phyloP scores from a whole-genome alignment of 2,113 vertebrate genomes.

The Hemiscyllium ocellatum region DNA sequence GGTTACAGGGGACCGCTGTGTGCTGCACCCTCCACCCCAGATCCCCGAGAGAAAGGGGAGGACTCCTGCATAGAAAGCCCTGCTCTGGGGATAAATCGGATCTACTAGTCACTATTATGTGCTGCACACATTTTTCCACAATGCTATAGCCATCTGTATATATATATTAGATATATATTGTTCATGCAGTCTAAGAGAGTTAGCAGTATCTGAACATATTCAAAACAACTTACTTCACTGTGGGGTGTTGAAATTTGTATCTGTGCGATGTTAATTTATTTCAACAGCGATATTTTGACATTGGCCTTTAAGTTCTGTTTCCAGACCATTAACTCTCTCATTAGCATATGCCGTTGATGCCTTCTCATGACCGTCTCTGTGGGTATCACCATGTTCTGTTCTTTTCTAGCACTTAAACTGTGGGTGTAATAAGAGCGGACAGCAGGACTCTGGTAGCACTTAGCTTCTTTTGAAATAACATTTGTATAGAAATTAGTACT shows the following conservation, averaged over 20 bases:
- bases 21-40: too few relatives aligned
- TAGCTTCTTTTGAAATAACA: slow-evolving; percentile 36
- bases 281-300: slow-evolving; percentile 36
- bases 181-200: neutral
- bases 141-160: neutral
- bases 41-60: too few relatives aligned
- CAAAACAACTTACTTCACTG: slow-evolving; percentile 10
- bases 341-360: slow-evolving; percentile 31
- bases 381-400: neutral
- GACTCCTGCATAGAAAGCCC: too few relatives aligned
- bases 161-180: neutral
- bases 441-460: slow-evolving; percentile 34
- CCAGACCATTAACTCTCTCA: slow-evolving; percentile 29
- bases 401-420: slow-evolving; percentile 29
- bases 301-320: slow-evolving; percentile 29
- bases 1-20: too few relatives aligned
- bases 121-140: neutral
- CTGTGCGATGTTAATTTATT: slow-evolving; percentile 33
- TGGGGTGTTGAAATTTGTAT: slow-evolving; percentile 18
- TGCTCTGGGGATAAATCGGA: neutral
- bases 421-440: slow-evolving; percentile 32
- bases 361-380: slow-evolving; percentile 30
- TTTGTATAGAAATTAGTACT: slow-evolving; percentile 31
- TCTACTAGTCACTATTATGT: neutral
- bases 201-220: slow-evolving; percentile 9